Conservation (phyloP, 2,113 vertebrate genomes). For the Cephalopterus ornatus region DNA sequence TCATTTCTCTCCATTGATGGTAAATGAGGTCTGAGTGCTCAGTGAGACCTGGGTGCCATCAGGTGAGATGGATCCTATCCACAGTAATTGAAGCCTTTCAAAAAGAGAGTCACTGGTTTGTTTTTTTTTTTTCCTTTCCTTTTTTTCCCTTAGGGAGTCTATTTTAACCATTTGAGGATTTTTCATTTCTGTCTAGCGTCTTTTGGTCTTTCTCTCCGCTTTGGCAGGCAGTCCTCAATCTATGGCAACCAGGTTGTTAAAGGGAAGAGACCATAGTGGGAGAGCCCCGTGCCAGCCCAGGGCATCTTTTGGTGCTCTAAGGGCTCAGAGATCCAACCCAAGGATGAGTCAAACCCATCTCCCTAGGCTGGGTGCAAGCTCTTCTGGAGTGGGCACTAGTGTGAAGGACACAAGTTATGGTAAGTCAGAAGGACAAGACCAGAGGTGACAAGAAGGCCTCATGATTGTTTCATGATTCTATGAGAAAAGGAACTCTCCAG, state of each 20-base stretch:
- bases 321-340: not conserved
- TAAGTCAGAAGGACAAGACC: not conserved
- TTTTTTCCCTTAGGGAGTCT: not conserved
- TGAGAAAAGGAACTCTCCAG: not conserved
- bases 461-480: rapidly evolving
- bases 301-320: not conserved
- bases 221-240: not conserved
- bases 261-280: not conserved
- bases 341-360: not conserved
- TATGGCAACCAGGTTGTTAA: not conserved
- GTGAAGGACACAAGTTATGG: not conserved
- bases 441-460: not conserved
- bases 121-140: not conserved
- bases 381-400: not conserved
- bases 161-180: not conserved
- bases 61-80: constrained; percentile 15
- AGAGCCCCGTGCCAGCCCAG: not conserved
- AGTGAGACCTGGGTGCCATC: not conserved
- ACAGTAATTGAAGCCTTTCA: not conserved
- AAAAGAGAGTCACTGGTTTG: not conserved
- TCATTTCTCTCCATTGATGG: not conserved
- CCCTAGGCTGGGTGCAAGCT: not conserved
- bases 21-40: constrained; percentile 39
- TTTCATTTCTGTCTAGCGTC: not conserved
- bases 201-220: not conserved